Base-by-base conservation (phyloP, 2,797 vertebrate species). In the Geotrypetes seraphini region DNA sequence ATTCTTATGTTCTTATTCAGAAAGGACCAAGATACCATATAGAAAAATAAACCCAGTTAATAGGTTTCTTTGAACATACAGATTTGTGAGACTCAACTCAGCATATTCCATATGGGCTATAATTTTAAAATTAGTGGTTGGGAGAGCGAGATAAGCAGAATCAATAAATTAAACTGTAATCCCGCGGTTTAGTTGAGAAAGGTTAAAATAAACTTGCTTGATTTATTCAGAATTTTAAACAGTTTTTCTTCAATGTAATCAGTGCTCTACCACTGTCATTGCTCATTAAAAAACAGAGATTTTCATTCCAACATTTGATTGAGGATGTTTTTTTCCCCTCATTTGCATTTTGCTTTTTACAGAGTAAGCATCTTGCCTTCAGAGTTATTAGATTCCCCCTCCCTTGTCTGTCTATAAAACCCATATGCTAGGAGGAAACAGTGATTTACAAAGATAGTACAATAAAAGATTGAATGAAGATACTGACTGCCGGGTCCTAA, bases 221-320 rank as follows among this genome's bases (percentile, higher is more conserved):
- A 77, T 84, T 82, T 78, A 82, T 81, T 75, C 75, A 71, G 76
- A 79, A 81, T 85, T 78, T 82, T 78, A 82, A 85, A 64, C 69
- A 77, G 74, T 58, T 71, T 78, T 71, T 79, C 75, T 79, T 74
- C 66, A 69, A 63, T 73, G 76, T 75, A 84, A 85, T 84, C 82
- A 85, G 70, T 60, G 69, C 57, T 66, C 69, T 69, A 70, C 75
- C 74, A 63, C 70, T 73, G 56, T 70, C 78, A 73, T 76, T 61
- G 50, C 73, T 82, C 78, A 80, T 84, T 82, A 84, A 73, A 69
- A 72, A 57, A 39, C 39, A 74, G 76, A 82, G 66, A 81, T 81
- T 85, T 83, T 71, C 74, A 79, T 78, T 77, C 68, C 69, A 61
- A 44, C 60, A 47, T 58, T 73, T 85, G 82, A 85, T 78, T 78